Percentiles rank a stretch among this genome's conserved stretches.
phyloP scores from a whole-genome alignment of 2,113 vertebrate species.

The Canis aureus region DNA sequence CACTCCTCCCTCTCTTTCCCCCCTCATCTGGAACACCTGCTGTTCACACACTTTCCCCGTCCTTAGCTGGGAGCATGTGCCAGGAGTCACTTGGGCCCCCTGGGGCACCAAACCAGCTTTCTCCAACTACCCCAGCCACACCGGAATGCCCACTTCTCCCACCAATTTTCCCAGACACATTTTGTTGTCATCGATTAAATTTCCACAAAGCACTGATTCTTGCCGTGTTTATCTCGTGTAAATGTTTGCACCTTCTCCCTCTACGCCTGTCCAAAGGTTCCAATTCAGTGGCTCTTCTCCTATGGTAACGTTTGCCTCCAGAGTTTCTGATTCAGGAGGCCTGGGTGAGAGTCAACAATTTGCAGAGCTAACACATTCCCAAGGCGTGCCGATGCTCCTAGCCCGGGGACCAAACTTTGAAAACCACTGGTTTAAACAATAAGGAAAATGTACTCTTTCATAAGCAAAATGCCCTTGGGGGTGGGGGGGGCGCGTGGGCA shows the following conservation, averaged over 20 bases:
- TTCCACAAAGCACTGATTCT: not conserved
- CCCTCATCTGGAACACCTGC: not conserved
- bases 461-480: not conserved
- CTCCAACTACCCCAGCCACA: not conserved
- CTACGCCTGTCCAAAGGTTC: not conserved
- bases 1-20: not conserved
- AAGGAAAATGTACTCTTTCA: not conserved
- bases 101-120: not conserved
- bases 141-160: not conserved
- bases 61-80: too few relatives aligned
- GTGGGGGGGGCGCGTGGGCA: not conserved
- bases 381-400: not conserved
- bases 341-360: not conserved
- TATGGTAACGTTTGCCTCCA: too few relatives aligned
- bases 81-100: not conserved
- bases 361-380: not conserved
- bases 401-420: not conserved
- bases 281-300: not conserved
- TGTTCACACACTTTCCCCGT: not conserved
- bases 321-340: not conserved
- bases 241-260: not conserved
- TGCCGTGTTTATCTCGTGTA: not conserved
- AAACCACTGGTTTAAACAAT: not conserved
- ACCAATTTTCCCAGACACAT: not conserved
- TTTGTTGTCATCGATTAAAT: not conserved